Percentiles rank a stretch among this genome's conserved stretches.
Conservation (phyloP, 2,113 vertebrate genomes). For the Dipodomys stephensi region DNA sequence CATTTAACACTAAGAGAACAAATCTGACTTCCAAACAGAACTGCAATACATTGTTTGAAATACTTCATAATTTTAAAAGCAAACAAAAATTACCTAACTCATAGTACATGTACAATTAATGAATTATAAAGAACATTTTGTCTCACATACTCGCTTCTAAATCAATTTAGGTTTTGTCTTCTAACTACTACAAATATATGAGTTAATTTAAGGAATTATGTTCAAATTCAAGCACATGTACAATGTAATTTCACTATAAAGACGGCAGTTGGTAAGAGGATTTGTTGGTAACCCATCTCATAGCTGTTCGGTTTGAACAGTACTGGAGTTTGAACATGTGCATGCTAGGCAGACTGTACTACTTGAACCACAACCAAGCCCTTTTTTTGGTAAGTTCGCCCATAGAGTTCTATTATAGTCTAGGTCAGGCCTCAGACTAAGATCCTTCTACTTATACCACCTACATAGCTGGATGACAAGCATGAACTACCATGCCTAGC, state of each 20-base stretch:
- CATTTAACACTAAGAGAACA: slow-evolving; percentile 6
- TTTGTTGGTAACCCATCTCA: background rate
- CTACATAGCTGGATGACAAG: too few species aligned
- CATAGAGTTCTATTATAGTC: too few species aligned
- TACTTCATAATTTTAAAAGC: slow-evolving; percentile 18
- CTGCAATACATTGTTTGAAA: background rate
- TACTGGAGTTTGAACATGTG: too few species aligned
- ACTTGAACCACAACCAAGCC: too few species aligned
- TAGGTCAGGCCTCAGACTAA: too few species aligned
- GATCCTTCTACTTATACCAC: too few species aligned
- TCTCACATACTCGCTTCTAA: background rate
- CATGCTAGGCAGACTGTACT: too few species aligned
- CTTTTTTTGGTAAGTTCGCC: too few species aligned
- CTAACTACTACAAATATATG: background rate
- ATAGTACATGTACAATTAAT: background rate
- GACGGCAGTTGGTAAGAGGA: background rate
- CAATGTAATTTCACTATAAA: background rate
- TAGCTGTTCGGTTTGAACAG: too few species aligned
- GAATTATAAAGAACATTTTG: slow-evolving; percentile 1
- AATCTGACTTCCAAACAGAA: background rate
- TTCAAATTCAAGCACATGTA: background rate
- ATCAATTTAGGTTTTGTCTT: background rate
- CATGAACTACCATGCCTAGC: too few species aligned
- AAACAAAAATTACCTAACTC: background rate
- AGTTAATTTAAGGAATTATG: slow-evolving; percentile 23